These are phyloP conservation scores for Megaptera novaeangliae DNA, from an alignment of 2,113 vertebrate species.

Conservation along the genomic window DNA sequence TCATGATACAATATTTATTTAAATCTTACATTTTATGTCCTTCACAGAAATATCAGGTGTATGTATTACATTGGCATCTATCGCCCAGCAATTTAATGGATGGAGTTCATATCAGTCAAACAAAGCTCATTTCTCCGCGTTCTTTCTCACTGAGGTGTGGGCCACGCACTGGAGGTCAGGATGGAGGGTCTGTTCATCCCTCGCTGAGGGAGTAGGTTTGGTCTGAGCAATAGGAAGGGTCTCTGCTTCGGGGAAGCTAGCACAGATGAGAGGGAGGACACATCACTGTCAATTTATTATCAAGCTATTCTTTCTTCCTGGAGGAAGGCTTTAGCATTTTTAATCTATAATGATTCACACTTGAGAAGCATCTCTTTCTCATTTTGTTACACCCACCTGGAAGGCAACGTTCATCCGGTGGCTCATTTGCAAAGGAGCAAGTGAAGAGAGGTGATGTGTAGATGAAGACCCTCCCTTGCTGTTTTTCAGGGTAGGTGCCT, in stretches of 20 bases:
- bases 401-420: neutral
- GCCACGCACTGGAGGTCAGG: neutral
- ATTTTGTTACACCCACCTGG: slow-evolving; percentile 29
- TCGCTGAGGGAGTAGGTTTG: neutral
- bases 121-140: neutral
- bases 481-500: neutral
- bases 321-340: slow-evolving; percentile 15
- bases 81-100: neutral
- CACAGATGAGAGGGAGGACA: neutral
- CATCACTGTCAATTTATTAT: slow-evolving; percentile 15
- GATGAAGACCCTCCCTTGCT: slow-evolving; percentile 1
- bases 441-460: neutral
- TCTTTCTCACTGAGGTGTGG: neutral
- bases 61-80: neutral
- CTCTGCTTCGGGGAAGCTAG: slow-evolving; percentile 22
- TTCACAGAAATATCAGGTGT: neutral
- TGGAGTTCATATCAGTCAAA: neutral
- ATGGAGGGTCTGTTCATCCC: neutral
- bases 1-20: neutral
- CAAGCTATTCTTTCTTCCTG: slow-evolving; percentile 20
- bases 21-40: neutral
- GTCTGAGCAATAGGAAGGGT: neutral
- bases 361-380: slow-evolving; percentile 1
- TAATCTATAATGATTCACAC: slow-evolving; percentile 6
- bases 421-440: slow-evolving; percentile 39